Base-by-base conservation (phyloP, 2,113 vertebrate species). In the Uropsilus gracilis region DNA sequence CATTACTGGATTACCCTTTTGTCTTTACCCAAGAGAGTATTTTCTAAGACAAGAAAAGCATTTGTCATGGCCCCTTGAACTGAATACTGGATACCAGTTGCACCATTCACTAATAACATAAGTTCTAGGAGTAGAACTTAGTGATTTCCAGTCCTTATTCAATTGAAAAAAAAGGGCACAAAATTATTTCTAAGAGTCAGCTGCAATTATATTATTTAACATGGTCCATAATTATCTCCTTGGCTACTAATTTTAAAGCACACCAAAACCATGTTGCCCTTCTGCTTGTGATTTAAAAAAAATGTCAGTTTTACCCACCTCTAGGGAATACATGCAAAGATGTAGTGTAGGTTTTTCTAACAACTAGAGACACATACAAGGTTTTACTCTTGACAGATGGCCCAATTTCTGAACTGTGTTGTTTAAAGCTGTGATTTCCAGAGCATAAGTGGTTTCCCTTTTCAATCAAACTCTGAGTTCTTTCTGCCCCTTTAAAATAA, bases 261-360 rank as follows among this genome's bases (percentile, higher is more conserved):
- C 30, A 37, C 8, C 8, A 39, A 71, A 80, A 26, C 39, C 4
- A 30, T 32, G 34, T 28, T 20, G 61, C 39, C 9, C 12, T 32
- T 5, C 7, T 37, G 64, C 34, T 3, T 44, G 22, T 4, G 48
- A 64, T 20, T n/a, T n/a, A n/a, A n/a, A n/a, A 28, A 48, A 61
- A 76, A 6, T 48, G 7, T 17, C 34, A 24, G 20, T 39, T 46
- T 39, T 48, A 28, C 4, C 2, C 32, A 20, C 55, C 48, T 32
- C 34, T 0, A 30, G 13, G 2, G 14, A 69, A 34, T 17, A 8
- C 1, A 20, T 46, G 11, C 0, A 16, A 39, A 77, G 28, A 10
- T 0, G 7, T 3, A 30, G 13, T 2, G 12, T 6, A 0, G 30
- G 17, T 6, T 46, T 9, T 12, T 8, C 28, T 10, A 64, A 8